These are phyloP conservation scores for Pelodytes ibericus DNA, from an alignment of 2,797 vertebrate species.

Conservation along the genomic window DNA sequence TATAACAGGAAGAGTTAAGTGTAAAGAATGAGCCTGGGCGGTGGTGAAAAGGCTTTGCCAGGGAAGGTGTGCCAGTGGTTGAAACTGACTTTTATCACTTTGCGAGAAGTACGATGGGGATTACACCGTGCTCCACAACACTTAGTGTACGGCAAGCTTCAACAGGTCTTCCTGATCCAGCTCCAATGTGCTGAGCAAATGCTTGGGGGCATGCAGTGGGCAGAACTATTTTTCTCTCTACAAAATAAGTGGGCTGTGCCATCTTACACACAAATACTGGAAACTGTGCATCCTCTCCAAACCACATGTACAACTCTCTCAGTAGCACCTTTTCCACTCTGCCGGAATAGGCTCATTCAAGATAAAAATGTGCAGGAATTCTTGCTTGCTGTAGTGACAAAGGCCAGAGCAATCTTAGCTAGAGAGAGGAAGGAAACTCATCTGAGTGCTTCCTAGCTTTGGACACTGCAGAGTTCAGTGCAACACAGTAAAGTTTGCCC, in stretches of 20 bases:
- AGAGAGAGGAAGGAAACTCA: too few species aligned
- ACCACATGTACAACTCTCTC: background rate
- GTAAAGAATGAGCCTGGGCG: slow-evolving; percentile 3
- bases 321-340: too few species aligned
- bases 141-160: slow-evolving; percentile 14
- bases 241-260: background rate
- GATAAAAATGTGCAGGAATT: too few species aligned
- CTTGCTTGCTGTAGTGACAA: too few species aligned
- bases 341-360: too few species aligned
- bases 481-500: too few species aligned
- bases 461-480: too few species aligned
- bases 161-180: slow-evolving; percentile 37
- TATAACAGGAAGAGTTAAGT: slow-evolving; percentile 12
- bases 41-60: slow-evolving; percentile 8
- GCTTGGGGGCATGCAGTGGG: slow-evolving; percentile 28
- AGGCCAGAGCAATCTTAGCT: too few species aligned
- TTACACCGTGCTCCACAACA: slow-evolving; percentile 3
- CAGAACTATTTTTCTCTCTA: slow-evolving; percentile 12
- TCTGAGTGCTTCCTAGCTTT: too few species aligned
- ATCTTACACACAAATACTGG: background rate
- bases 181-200: slow-evolving; percentile 21
- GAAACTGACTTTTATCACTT: background rate
- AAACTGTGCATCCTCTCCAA: background rate
- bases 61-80: slow-evolving; percentile 33
- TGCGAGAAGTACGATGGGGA: slow-evolving; percentile 21